Evolutionary conservation across 2,888 invertebrate species (phyloP), one percentile per base, ranked within the genome.

Genomic region (Serrognathus titanus): DNA sequence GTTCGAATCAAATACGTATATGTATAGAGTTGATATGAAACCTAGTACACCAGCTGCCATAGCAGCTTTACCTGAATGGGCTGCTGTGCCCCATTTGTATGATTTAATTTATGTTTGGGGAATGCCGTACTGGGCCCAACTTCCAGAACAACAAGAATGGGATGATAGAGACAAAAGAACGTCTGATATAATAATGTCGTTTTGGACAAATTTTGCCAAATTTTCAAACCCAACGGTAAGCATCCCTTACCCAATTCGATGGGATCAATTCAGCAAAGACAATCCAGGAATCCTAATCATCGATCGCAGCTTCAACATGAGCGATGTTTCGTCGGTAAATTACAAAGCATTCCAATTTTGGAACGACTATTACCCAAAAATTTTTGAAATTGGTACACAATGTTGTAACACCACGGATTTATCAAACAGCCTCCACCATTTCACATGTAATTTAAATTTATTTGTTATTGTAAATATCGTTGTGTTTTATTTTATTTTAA

Each of bases 41-140:
- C 87, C 90, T 0, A 83, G 83, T 66, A 88, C 89, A 0, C 78
- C 81, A 48, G 79, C 82, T 31, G 86, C 84, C 2, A 82, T 83
- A 46, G 83, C 84, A 35, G 85, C 85, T 50, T 80, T 91, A 24
- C 88, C 91, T 0, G 84, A 84, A 46, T 92, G 92, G 91, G 84
- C 89, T 0, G 84, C 85, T 12, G 91, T 92, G 0, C 90, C 92
- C 1, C 91, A 92, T 72, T 86, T 90, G 74, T 90, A 86, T 64
- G 92, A 92, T 74, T 81, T 92, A 61, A 87, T 91, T 48, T 91
- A 90, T 71, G 83, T 90, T 5, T 92, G 91, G 83, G 92, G 92
- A 1, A 81, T 92, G 68, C 92, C 92, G 0, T 86, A 89, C 73
- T 84, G 88, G 81, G 81, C 82, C 5, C 75, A 82, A 38, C 80